A percentile compares a stretch with the other conserved stretches of the same genome.
Evolutionary conservation across 2,888 invertebrate genomes (phyloP).

Genomic region (Schizaphis graminum): DNA sequence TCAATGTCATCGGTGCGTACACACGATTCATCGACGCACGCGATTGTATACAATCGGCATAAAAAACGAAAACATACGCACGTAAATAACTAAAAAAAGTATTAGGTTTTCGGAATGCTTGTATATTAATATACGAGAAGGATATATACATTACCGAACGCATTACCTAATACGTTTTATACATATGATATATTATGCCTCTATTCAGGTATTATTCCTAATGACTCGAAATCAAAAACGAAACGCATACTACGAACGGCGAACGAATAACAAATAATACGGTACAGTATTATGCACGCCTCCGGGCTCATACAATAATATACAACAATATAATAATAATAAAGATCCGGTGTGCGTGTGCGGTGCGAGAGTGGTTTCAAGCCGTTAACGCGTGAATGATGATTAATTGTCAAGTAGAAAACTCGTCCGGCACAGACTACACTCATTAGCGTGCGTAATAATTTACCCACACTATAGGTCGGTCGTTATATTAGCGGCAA

Average conservation of each 20-base stretch:
- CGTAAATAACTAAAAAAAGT: background rate
- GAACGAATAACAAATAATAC: background rate
- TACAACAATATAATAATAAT: background rate
- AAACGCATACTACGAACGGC: background rate
- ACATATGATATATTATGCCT: background rate
- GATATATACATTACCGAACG: no score
- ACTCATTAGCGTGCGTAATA: slow-evolving; percentile 48
- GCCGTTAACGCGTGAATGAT: slow-evolving; percentile 30
- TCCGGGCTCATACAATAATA: background rate
- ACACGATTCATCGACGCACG: background rate
- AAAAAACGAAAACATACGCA: background rate
- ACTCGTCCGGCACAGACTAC: slow-evolving; percentile 44
- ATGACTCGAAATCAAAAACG: background rate
- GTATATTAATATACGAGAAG: no score
- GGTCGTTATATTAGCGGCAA: slow-evolving; percentile 15
- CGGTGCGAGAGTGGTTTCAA: background rate
- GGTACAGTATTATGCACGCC: background rate
- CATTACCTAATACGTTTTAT: background rate
- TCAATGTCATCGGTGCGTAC: background rate
- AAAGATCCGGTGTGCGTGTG: background rate
- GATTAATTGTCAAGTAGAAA: slow-evolving; percentile 39
- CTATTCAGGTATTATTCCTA: background rate
- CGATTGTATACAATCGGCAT: background rate
- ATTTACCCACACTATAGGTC: slow-evolving; percentile 13
- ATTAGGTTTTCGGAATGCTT: no score